These are phyloP conservation scores for Labeo rohita DNA, from an alignment of 2,113 vertebrate species.

Conservation along the genomic window DNA sequence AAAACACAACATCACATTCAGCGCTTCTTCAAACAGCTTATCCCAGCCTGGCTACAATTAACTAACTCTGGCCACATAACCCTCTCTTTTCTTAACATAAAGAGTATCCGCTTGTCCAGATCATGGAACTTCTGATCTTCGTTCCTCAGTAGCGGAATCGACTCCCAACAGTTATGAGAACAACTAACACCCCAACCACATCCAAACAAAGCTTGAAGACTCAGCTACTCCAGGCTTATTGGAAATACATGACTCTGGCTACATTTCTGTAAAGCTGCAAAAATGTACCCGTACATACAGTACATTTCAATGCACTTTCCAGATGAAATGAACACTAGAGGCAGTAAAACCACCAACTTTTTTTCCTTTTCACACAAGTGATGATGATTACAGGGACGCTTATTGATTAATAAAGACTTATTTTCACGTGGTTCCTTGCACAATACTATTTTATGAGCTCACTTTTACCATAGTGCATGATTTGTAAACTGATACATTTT, in stretches of 20 bases:
- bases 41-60: slow-evolving; percentile 1
- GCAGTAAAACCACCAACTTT: not conserved
- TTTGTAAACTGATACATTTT: not conserved
- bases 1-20: not conserved
- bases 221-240: not conserved
- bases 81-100: not conserved
- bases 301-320: not conserved
- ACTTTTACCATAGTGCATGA: not conserved
- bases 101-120: not conserved
- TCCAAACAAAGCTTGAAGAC: slow-evolving; percentile 5
- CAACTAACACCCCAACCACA: not conserved
- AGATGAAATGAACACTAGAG: not conserved
- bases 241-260: not conserved
- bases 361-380: not conserved
- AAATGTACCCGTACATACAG: not conserved
- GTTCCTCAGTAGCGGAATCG: not conserved
- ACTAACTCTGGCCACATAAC: not conserved
- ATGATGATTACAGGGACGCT: not conserved
- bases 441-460: not conserved
- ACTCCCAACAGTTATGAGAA: slow-evolving; percentile 4
- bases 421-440: not conserved
- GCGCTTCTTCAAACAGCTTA: not conserved
- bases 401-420: not conserved
- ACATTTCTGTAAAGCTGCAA: not conserved
- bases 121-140: not conserved